Conservation (phyloP, 2,113 vertebrate species). For the Pterocles burchelli region DNA sequence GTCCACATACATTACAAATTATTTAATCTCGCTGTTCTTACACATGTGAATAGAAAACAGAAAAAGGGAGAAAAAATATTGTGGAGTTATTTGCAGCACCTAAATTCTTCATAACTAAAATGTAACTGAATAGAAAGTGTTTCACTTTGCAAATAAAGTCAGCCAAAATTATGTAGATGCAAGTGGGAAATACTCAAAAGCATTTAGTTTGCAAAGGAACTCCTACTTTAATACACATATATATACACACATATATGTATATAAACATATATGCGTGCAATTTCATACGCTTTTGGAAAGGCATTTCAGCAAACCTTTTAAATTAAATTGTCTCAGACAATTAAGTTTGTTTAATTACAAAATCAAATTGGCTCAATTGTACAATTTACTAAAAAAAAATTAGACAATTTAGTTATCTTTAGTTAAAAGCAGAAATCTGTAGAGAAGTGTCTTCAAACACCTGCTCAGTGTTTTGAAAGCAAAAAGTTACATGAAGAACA, state of each 20-base stretch:
- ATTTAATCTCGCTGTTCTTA: not conserved
- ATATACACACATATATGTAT: not conserved
- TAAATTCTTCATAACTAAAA: not conserved
- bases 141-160: not conserved
- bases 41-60: not conserved
- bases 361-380: not conserved
- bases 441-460: not conserved
- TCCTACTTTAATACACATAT: not conserved
- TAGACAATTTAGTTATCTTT: not conserved
- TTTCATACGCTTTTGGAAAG: not conserved
- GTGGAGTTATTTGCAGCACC: not conserved
- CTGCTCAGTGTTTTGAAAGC: not conserved
- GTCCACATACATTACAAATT: not conserved
- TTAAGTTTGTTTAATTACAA: not conserved
- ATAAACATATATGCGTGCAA: accelerated
- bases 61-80: not conserved
- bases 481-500: not conserved
- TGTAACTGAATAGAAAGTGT: not conserved
- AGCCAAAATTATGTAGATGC: not conserved
- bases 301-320: not conserved
- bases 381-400: not conserved
- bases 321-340: not conserved
- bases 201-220: not conserved
- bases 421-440: not conserved
- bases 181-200: not conserved